Evolutionary conservation across 2,888 invertebrate species (phyloP).

Genomic region (Shargacucullia verbasci): DNA sequence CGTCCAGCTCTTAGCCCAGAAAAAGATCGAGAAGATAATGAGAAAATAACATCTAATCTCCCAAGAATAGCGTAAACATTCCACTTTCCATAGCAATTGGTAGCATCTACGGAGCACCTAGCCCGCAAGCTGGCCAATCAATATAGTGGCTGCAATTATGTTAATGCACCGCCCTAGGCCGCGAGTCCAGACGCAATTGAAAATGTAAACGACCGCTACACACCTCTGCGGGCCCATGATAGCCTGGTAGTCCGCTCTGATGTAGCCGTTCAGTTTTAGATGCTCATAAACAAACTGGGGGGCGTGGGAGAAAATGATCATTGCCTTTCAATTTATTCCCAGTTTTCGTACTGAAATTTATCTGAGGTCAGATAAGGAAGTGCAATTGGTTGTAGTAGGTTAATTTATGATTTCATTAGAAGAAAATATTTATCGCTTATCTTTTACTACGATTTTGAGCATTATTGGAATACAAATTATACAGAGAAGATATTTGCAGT

Average conservation of each 20-base stretch:
- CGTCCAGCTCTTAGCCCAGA: constrained; percentile 16
- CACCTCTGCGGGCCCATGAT: constrained; percentile 70
- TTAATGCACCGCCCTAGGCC: constrained; percentile 83
- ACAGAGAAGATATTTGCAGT: too few species aligned
- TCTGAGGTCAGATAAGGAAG: constrained; percentile 40
- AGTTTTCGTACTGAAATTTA: constrained; percentile 48
- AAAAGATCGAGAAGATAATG: constrained; percentile 30
- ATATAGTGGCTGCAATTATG: constrained; percentile 86
- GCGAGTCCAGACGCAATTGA: constrained; percentile 76
- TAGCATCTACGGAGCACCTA: constrained; percentile 61
- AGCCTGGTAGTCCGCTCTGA: constrained; percentile 65
- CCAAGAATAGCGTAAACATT: constrained; percentile 44
- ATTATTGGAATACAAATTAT: too few species aligned
- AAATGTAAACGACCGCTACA: constrained; percentile 77
- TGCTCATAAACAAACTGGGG: constrained; percentile 53
- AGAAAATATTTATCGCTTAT: constrained; percentile 11
- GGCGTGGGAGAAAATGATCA: constrained; percentile 49
- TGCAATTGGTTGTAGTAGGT: constrained; percentile 38
- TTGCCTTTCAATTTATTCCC: constrained; percentile 52
- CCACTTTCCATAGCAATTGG: constrained; percentile 48
- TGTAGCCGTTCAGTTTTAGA: constrained; percentile 63
- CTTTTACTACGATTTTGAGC: constrained; percentile 3
- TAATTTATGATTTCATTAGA: constrained; percentile 41
- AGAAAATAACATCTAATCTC: constrained; percentile 43
- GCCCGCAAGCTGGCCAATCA: constrained; percentile 81